Conservation (phyloP, 2,113 vertebrate species). For the Dipodomys stephensi region DNA sequence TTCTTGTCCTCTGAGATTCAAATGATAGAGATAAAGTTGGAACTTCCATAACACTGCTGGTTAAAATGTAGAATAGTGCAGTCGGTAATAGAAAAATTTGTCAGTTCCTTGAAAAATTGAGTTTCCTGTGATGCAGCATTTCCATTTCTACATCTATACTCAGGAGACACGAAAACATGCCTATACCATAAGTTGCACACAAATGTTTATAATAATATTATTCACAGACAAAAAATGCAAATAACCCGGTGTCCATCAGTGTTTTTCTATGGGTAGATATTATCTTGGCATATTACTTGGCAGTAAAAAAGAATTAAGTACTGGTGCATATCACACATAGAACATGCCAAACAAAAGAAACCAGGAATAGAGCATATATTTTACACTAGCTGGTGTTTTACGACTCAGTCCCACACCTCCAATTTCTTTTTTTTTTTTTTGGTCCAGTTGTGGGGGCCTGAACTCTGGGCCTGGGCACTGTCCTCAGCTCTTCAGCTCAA, state of each 20-base stretch:
- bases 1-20: background rate
- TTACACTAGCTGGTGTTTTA: too few species aligned
- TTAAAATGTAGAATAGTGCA: background rate
- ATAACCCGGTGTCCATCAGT: background rate
- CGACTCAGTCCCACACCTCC: too few species aligned
- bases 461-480: too few species aligned
- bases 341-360: constrained; percentile 8
- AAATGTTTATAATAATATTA: constrained; percentile 21
- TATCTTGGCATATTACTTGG: background rate
- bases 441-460: too few species aligned
- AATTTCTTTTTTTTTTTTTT: too few species aligned
- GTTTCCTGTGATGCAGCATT: background rate
- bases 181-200: background rate
- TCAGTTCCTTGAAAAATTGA: background rate
- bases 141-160: background rate
- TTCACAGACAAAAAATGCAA: constrained; percentile 26
- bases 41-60: background rate
- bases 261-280: background rate
- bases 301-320: background rate
- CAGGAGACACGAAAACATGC: constrained; percentile 8
- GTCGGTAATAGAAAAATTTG: background rate
- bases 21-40: background rate
- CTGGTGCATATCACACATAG: background rate
- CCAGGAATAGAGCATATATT: background rate
- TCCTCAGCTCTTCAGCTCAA: too few species aligned